Conservation (phyloP, 2,113 vertebrate genomes). For the Typhlomys cinereus region DNA sequence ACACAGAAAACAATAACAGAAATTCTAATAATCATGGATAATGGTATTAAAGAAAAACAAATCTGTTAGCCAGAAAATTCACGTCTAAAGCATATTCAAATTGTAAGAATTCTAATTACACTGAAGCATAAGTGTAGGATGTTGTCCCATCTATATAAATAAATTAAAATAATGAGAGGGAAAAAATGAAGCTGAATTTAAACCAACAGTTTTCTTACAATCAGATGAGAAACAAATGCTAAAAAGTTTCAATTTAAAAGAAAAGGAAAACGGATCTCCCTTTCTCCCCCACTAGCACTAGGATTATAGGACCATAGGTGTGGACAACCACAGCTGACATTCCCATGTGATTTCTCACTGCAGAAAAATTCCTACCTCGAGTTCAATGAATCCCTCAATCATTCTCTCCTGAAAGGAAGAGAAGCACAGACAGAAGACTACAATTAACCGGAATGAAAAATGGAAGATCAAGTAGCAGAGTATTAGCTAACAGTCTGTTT, state of each 20-base stretch:
- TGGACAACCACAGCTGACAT: not conserved
- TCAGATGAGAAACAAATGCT: not conserved
- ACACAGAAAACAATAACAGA: not conserved
- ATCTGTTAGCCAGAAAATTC: not conserved
- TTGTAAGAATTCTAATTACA: not conserved
- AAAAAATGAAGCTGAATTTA: not conserved
- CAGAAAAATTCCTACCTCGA: not conserved
- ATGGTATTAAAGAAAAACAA: not conserved
- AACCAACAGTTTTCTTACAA: not conserved
- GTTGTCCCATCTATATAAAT: not conserved
- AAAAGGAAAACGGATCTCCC: not conserved
- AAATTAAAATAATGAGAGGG: not conserved
- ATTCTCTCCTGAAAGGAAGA: not conserved
- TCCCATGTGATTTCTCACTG: not conserved
- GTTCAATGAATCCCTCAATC: conserved; percentile 6
- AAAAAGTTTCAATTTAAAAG: not conserved
- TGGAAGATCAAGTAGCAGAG: too few relatives aligned
- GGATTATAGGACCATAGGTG: not conserved
- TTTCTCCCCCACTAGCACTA: too few relatives aligned
- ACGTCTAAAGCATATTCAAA: not conserved
- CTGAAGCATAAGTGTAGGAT: not conserved
- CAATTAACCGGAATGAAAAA: too few relatives aligned
- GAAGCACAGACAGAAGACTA: not conserved
- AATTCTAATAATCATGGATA: too few relatives aligned
- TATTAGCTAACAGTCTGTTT: not conserved